A percentile compares a stretch with the other conserved stretches of the same genome.
These are phyloP conservation scores for Gallirallus australis DNA, from an alignment of 2,797 vertebrate species.

Conservation along the genomic window DNA sequence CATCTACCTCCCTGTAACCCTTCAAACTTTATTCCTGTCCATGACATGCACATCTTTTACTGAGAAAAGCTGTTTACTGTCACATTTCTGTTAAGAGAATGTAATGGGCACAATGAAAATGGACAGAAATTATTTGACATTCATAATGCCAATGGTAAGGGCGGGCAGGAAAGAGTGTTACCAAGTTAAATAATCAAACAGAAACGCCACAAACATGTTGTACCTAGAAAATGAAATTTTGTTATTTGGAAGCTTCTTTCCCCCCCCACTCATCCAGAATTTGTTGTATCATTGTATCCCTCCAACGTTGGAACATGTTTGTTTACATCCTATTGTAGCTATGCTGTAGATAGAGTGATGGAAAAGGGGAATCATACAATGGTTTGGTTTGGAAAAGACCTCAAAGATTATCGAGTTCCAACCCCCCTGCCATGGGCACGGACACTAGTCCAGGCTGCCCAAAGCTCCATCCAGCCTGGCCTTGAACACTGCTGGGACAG, in stretches of 20 bases:
- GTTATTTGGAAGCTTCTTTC: background rate
- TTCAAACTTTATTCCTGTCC: background rate
- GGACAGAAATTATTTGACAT: background rate
- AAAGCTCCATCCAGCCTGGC: no score
- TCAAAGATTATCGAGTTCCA: no score
- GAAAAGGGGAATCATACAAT: background rate
- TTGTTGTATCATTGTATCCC: background rate
- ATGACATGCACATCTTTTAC: background rate
- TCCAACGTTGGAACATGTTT: background rate
- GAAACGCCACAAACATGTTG: background rate
- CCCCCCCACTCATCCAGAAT: background rate
- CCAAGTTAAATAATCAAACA: background rate
- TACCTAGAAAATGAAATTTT: background rate
- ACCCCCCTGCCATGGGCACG: no score
- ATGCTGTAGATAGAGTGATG: background rate
- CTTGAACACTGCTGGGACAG: no score
- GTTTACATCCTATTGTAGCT: background rate
- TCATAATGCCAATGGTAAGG: background rate
- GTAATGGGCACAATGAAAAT: background rate
- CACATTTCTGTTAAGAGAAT: background rate
- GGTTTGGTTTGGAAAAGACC: no score
- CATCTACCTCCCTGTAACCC: background rate
- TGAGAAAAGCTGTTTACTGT: background rate
- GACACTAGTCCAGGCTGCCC: no score
- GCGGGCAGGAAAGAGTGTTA: background rate